A percentile compares a stretch with the other conserved stretches of the same genome.
Evolutionary conservation across 2,888 invertebrate genomes (phyloP).

Genomic region (Eutolmus rufibarbis): DNA sequence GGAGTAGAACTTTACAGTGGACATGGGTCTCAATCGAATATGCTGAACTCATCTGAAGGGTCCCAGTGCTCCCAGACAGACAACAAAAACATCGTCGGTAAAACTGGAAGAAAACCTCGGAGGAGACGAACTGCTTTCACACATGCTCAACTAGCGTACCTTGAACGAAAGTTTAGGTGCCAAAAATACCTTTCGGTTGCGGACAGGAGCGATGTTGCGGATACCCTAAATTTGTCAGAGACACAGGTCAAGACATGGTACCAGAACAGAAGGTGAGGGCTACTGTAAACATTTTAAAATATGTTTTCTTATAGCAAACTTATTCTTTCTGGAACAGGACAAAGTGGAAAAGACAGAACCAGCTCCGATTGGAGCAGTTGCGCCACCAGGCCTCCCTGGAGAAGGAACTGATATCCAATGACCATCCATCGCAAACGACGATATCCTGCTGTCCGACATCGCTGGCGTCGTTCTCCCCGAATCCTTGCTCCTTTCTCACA

Average conservation of each 20-base stretch:
- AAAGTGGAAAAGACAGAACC: slow-evolving; percentile 90
- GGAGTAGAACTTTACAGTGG: slow-evolving; percentile 22
- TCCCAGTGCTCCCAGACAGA: slow-evolving; percentile 50
- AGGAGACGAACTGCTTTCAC: slow-evolving; percentile 91
- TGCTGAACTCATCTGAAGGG: neutral
- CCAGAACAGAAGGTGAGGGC: slow-evolving; percentile 60
- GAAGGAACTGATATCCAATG: slow-evolving; percentile 68
- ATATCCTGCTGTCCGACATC: slow-evolving; percentile 60
- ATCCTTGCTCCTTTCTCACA: slow-evolving; percentile 71
- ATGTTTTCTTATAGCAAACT: slow-evolving; percentile 60
- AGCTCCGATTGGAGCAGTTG: slow-evolving; percentile 82
- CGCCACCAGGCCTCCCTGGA: slow-evolving; percentile 83
- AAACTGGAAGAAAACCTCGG: slow-evolving; percentile 78
- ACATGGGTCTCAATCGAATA: slow-evolving; percentile 50
- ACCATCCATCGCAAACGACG: slow-evolving; percentile 52
- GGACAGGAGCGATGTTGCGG: slow-evolving; percentile 91
- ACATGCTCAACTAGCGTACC: slow-evolving; percentile 89
- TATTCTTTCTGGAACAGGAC: slow-evolving; percentile 67
- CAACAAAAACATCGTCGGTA: slow-evolving; percentile 57
- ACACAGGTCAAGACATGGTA: slow-evolving; percentile 97
- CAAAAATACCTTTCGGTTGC: slow-evolving; percentile 95
- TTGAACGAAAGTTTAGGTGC: slow-evolving; percentile 89
- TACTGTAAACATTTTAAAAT: neutral
- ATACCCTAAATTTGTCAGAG: slow-evolving; percentile 86
- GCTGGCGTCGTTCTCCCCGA: slow-evolving; percentile 58